Evolutionary conservation across 2,888 invertebrate genomes (phyloP).

Genomic region (Noctua janthina): DNA sequence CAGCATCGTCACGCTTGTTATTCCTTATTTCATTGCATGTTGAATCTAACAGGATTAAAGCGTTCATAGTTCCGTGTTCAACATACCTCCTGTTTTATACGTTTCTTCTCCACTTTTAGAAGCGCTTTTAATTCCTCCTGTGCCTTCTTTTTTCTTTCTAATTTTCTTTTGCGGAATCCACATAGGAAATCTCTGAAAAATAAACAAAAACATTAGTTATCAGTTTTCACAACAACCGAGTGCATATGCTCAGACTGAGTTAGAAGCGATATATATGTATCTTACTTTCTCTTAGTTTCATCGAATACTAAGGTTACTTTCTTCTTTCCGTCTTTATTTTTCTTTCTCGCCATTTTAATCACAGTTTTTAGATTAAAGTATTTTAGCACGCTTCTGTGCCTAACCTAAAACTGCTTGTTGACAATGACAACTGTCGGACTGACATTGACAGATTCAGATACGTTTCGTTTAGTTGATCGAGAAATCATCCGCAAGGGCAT

Average conservation of each 20-base stretch:
- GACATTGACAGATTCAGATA: not conserved
- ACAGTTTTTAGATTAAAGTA: not conserved
- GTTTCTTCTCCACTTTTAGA: conserved; percentile 94
- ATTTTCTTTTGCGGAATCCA: conserved; percentile 95
- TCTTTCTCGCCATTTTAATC: conserved; percentile 81
- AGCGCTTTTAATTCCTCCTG: conserved; percentile 93
- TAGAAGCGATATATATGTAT: not conserved
- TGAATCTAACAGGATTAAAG: not conserved
- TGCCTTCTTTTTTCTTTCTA: conserved; percentile 94
- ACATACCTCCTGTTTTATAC: conserved; percentile 93
- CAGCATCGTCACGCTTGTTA: not conserved
- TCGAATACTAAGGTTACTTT: conserved; percentile 86
- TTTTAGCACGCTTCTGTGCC: conserved; percentile 10
- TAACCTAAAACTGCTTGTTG: conserved; percentile 37
- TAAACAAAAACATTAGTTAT: conserved; percentile 19
- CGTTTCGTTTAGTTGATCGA: conserved; percentile 9
- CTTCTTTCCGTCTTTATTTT: conserved; percentile 80
- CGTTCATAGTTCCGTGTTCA: not conserved
- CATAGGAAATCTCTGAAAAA: conserved; percentile 93
- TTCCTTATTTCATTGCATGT: not conserved
- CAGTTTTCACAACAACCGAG: not conserved
- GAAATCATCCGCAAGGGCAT: not conserved
- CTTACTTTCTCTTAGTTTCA: conserved; percentile 85
- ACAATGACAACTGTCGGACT: not conserved
- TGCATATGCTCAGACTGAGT: not conserved